Evolutionary conservation across 2,797 vertebrate species (phyloP).

Genomic region (Hemitrygon akajei): DNA sequence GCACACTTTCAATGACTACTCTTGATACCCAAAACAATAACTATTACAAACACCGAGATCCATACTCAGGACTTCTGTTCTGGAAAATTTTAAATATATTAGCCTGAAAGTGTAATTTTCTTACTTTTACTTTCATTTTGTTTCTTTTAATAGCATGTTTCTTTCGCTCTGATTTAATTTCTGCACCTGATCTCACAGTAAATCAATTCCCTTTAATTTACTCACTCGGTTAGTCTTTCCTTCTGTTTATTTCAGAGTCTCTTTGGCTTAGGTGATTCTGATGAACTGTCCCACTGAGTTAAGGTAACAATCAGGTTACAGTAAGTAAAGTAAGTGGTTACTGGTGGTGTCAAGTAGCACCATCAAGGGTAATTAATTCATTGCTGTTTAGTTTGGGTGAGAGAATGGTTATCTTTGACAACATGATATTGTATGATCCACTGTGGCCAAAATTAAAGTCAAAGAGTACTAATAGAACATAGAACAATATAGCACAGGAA

Average conservation of each 20-base stretch:
- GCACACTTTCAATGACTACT: too few species aligned
- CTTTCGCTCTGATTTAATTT: neutral
- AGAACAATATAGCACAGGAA: too few species aligned
- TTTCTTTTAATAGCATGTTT: neutral
- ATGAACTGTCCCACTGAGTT: neutral
- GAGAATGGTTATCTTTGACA: too few species aligned
- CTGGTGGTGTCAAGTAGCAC: too few species aligned
- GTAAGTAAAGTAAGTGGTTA: too few species aligned
- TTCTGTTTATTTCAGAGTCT: neutral
- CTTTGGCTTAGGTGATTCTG: neutral
- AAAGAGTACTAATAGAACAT: too few species aligned
- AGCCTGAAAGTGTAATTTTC: neutral
- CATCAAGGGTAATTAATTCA: too few species aligned
- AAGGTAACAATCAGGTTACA: too few species aligned
- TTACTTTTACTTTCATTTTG: neutral
- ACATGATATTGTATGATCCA: too few species aligned
- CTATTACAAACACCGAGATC: neutral
- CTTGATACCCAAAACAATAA: neutral
- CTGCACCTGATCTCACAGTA: neutral
- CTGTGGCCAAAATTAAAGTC: too few species aligned
- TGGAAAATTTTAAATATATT: neutral
- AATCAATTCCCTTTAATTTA: neutral
- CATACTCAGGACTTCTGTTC: neutral
- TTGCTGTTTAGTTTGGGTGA: too few species aligned
- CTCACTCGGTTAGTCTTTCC: neutral